A percentile compares a stretch with the other conserved stretches of the same genome.
Evolutionary conservation across 2,888 invertebrate genomes (phyloP).

Genomic region (Leptura quadrifasciata): DNA sequence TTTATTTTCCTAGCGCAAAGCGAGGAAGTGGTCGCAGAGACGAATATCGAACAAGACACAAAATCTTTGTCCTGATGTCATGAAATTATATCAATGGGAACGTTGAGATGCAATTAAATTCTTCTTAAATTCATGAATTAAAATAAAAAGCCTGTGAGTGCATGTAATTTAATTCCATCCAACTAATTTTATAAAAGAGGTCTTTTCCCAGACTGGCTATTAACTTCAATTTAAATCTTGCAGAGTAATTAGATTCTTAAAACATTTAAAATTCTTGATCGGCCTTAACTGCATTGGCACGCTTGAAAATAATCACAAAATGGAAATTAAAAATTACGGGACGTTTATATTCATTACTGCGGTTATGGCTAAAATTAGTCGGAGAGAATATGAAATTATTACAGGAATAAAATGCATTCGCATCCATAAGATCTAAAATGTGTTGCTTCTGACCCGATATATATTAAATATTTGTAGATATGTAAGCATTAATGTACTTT

Average conservation of each 20-base stretch:
- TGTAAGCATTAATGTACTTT: no score
- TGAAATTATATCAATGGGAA: constrained; percentile 15
- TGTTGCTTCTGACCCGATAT: no score
- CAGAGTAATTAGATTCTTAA: constrained; percentile 28
- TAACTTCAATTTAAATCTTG: constrained; percentile 33
- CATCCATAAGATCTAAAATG: no score
- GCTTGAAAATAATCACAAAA: neutral
- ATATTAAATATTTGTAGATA: no score
- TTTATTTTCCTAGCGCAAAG: no score
- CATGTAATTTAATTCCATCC: constrained; percentile 31
- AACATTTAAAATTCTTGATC: constrained; percentile 32
- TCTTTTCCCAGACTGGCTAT: constrained; percentile 32
- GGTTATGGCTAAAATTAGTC: neutral
- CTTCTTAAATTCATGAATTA: constrained; percentile 27
- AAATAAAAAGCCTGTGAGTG: constrained; percentile 28
- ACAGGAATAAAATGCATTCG: no score
- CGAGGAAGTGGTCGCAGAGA: no score
- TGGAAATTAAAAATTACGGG: neutral
- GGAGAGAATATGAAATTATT: no score
- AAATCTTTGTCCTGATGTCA: neutral
- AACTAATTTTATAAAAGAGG: constrained; percentile 30
- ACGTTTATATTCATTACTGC: neutral
- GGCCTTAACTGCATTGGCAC: constrained; percentile 16
- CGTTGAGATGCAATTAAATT: constrained; percentile 19
- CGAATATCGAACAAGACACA: neutral